phyloP scores from a whole-genome alignment of 2,888 invertebrate species.

The Eupithecia pulchellata region DNA sequence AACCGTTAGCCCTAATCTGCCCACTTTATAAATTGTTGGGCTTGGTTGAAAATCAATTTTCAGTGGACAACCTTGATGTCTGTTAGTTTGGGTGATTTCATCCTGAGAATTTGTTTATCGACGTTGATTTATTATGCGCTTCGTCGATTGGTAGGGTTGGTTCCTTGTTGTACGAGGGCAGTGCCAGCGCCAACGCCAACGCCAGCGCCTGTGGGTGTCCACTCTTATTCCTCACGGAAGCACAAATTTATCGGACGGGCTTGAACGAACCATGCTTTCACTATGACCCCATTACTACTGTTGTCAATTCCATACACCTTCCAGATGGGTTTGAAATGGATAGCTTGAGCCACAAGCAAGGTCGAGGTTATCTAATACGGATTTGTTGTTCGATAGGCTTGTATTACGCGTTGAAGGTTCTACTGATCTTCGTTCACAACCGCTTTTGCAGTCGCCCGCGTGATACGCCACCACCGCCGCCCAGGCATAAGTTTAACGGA shows the following conservation, averaged over 20 bases:
- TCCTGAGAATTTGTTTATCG: constrained; percentile 57
- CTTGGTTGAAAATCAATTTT: no score
- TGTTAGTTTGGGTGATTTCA: constrained; percentile 50
- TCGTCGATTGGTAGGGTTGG: constrained; percentile 43
- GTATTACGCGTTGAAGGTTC: constrained; percentile 10
- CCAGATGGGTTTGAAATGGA: constrained; percentile 6
- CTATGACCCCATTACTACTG: constrained; percentile 12
- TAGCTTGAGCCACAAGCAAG: not conserved
- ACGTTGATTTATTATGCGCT: constrained; percentile 55
- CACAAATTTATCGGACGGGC: not conserved
- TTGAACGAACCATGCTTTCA: not conserved
- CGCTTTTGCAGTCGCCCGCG: not conserved
- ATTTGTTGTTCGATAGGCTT: not conserved
- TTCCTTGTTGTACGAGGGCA: constrained; percentile 29
- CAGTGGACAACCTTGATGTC: constrained; percentile 5
- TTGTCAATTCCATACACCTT: constrained; percentile 1
- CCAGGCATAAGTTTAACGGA: not conserved
- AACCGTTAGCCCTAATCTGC: constrained; percentile 55
- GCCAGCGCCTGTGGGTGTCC: not conserved
- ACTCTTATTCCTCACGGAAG: not conserved
- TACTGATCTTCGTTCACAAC: not conserved
- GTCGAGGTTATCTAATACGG: not conserved
- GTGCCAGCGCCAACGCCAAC: not conserved
- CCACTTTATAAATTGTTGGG: constrained; percentile 18
- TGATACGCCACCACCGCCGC: not conserved